Conservation (phyloP, 2,888 invertebrate species). For the Epirrhoe alternata region DNA sequence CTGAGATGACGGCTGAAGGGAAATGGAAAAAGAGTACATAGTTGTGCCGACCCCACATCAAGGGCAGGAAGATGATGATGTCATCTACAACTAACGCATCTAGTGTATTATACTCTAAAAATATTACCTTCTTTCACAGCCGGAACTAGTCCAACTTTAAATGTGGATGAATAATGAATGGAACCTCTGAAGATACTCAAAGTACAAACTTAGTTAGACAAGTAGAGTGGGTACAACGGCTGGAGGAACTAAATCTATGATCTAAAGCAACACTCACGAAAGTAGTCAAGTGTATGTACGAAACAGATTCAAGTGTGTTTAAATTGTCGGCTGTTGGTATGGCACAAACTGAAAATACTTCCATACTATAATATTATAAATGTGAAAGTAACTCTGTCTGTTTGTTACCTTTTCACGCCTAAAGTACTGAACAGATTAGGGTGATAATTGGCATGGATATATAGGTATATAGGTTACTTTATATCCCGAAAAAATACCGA, state of each 20-base stretch:
- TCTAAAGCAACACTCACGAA: slow-evolving; percentile 40
- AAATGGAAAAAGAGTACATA: too few relatives aligned
- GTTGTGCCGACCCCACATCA: too few relatives aligned
- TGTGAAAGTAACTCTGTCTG: too few relatives aligned
- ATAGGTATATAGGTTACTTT: too few relatives aligned
- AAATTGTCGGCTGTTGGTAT: not conserved
- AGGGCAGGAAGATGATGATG: too few relatives aligned
- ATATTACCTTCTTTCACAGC: not conserved
- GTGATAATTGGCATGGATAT: too few relatives aligned
- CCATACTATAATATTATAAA: too few relatives aligned
- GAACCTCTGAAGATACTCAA: not conserved
- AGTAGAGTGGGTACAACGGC: slow-evolving; percentile 17
- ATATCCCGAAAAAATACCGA: too few relatives aligned
- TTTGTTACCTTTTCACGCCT: too few relatives aligned
- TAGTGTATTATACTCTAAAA: not conserved
- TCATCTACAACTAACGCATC: too few relatives aligned
- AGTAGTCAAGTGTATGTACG: slow-evolving; percentile 29
- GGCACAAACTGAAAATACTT: not conserved
- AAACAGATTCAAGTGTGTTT: slow-evolving; percentile 22
- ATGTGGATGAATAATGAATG: not conserved
- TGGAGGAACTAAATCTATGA: slow-evolving; percentile 30
- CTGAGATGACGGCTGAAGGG: too few relatives aligned
- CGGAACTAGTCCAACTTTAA: not conserved
- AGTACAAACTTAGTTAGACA: not conserved
- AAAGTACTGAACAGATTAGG: too few relatives aligned